A percentile compares a stretch with the other conserved stretches of the same genome.
Evolutionary conservation across 2,797 vertebrate species (phyloP).

Genomic region (Phataginus tricuspis): DNA sequence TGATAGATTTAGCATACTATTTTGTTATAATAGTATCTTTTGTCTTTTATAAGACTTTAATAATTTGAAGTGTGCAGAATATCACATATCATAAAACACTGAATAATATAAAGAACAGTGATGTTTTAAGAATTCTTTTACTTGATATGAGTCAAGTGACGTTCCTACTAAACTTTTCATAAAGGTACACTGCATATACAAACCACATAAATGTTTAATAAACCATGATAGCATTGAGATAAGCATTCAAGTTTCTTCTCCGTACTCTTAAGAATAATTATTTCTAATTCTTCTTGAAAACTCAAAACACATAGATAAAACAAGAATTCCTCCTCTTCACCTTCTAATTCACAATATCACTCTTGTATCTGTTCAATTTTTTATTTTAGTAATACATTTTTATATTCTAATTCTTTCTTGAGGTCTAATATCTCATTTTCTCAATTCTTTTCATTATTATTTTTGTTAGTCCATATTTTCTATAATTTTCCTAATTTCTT

Average conservation of each 20-base stretch:
- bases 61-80: background rate
- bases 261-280: background rate
- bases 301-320: background rate
- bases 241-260: background rate
- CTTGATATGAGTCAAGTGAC: background rate
- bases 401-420: background rate
- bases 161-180: background rate
- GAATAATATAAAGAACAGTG: background rate
- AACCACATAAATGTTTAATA: background rate
- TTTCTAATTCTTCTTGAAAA: background rate
- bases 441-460: background rate
- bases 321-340: background rate
- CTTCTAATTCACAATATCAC: background rate
- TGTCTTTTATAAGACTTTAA: background rate
- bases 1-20: background rate
- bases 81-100: background rate
- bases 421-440: background rate
- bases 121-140: background rate
- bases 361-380: background rate
- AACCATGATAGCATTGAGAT: background rate
- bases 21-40: background rate
- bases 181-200: background rate
- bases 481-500: background rate
- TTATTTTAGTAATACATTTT: background rate
- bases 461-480: background rate